phyloP scores from a whole-genome alignment of 2,113 vertebrate species.

The Dunckerocampus dactyliophorus region DNA sequence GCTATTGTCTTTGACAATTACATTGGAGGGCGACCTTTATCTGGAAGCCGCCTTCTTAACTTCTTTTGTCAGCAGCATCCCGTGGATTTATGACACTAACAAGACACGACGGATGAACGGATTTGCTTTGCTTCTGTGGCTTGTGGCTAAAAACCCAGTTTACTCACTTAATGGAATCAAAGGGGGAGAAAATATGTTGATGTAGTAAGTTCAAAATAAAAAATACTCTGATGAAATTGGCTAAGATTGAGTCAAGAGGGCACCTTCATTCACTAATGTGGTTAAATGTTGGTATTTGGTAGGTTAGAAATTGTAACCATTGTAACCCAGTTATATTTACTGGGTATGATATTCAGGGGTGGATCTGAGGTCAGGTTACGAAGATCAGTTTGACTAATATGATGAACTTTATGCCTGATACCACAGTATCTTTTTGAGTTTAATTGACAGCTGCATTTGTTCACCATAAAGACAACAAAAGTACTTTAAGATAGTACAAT shows the following conservation, averaged over 20 bases:
- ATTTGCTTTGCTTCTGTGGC: conserved; percentile 13
- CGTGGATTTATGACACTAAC: conserved; percentile 22
- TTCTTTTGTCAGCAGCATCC: neutral
- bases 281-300: no score
- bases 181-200: neutral
- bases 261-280: neutral
- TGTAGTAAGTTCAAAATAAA: neutral
- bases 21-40: conserved; percentile 1
- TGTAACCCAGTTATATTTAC: neutral
- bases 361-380: no score
- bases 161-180: neutral
- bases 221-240: neutral
- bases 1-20: conserved; percentile 11
- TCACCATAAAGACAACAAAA: neutral
- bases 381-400: no score
- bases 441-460: neutral
- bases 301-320: no score
- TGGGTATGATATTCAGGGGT: no score
- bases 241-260: neutral
- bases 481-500: neutral
- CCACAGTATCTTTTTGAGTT: neutral
- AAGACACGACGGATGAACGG: conserved; percentile 12
- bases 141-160: conserved; percentile 2
- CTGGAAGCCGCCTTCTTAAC: neutral
- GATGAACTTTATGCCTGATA: no score